Evolutionary conservation across 2,113 vertebrate genomes (phyloP), one percentile per base, ranked within the genome.

Genomic region (Rhea pennata): DNA sequence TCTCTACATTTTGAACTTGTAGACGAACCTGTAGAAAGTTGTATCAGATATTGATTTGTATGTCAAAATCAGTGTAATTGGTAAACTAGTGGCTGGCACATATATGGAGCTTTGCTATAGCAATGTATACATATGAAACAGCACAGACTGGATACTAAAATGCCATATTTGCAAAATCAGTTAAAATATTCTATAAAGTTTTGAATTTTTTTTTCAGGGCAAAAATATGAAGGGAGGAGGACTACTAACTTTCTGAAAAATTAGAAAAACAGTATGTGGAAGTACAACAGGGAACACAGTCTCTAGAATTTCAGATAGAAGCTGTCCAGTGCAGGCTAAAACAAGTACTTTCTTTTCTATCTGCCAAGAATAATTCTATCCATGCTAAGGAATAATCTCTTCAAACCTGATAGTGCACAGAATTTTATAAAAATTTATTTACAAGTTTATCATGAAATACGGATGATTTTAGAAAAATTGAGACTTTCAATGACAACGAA

Each of bases 1-100:
- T 99, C 79, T 99, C 98, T n/a, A 95, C 78, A 94, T 93, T 98
- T 98, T 99, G 99, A 69, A 99, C 99, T 98, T 99, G 99, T 9
- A 99, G 99, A 69, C 99, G 98, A 33, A 99, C 99, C 99, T 99
- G 97, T 80, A 97, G 97, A 79, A 98, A 64, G 88, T 91, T 85
- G 77, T 76, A 84, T 33, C 54, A 96, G 75, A 96, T 22, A 44
- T 75, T 64, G 71, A 94, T 81, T 71, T 65, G 69, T 46, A 89
- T 22, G 66, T 65, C 78, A 84, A 69, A 71, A 76, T 14, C 20
- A 92, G 70, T 67, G 61, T 54, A 74, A 65, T 5, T 48, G 65
- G 36, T 36, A 73, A 88, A 66, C 29, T 87, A 94, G 6, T 67
- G 78, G 87, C 64, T 59, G 56, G 70, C 89, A 44, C 79, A 14